Base-by-base conservation (phyloP, 1,140 invertebrate species). In the Drosophila suzukii region DNA sequence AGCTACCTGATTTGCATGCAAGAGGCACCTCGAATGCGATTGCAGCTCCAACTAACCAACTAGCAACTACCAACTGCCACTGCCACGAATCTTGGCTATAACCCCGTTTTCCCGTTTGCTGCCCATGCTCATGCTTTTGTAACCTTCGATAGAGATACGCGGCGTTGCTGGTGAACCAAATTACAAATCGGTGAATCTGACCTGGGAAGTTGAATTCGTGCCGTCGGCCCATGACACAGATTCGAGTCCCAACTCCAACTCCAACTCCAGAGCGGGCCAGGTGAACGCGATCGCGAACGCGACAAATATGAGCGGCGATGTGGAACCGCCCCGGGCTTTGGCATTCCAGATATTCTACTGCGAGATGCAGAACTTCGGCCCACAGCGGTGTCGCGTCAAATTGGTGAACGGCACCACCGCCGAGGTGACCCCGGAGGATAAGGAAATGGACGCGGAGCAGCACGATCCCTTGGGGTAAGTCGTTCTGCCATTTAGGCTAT, bases 301-400 rank as follows among this genome's bases (percentile, higher is more conserved):
- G 81, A 90, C 85, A 90, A 90, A 90, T 90, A 82, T 76, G 75
- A 84, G 89, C 86, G 49, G 49, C 66, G 73, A 73, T 66, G 67
- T 83, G 72, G 66, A 88, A 70, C 84, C 90, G 65, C 90, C 91
- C 60, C 85, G 91, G 63, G 91, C 90, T 30, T 96, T 96, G 65
- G 91, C 91, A 51, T 96, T 96, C 92, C 94, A 94, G 88, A 93
- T 96, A 15, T 94, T 94, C 75, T 96, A 96, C 91, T 96, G 96
- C 89, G 96, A 96, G 91, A 91, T 96, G 63, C 96, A 96, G 91
- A 93, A 94, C 13, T 96, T 95, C 95, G 96, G 96, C 43, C 93
- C 94, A n/a, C 95, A 96, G 76, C 93, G 96, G 47, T 96, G 96
- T 91, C 93, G 94, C 70, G 94, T 94, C 15, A 95, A 95, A 92